Conservation (phyloP, 2,797 vertebrate genomes). For the Lepilemur septentrionalis region DNA sequence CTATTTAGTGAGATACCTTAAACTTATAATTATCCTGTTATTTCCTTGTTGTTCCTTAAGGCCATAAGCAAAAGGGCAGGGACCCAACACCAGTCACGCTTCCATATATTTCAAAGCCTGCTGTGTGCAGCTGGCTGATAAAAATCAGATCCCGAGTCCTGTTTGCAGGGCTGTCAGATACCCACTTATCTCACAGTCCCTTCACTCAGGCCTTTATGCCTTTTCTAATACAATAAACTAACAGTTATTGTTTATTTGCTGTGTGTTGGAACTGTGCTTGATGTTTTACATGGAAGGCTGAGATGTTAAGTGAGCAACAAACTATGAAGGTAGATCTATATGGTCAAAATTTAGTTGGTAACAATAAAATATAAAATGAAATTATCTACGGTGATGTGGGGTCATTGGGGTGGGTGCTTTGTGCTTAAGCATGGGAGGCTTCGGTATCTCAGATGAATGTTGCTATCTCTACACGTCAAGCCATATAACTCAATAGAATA, state of each 20-base stretch:
- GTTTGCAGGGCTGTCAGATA: too few relatives aligned
- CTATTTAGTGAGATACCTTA: too few relatives aligned
- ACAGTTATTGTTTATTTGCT: background rate
- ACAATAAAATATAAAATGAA: background rate
- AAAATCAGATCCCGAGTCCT: too few relatives aligned
- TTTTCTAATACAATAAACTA: background rate
- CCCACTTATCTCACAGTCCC: too few relatives aligned
- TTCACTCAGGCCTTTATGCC: too few relatives aligned
- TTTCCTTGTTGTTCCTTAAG: too few relatives aligned
- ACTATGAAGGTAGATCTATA: background rate
- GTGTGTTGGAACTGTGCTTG: background rate
- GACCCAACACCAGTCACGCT: too few relatives aligned
- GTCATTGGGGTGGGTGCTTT: background rate
- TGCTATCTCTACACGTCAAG: background rate
- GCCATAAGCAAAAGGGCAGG: too few relatives aligned
- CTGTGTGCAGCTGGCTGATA: too few relatives aligned
- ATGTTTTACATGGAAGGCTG: background rate
- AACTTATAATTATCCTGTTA: too few relatives aligned
- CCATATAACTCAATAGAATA: background rate
- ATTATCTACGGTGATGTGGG: background rate
- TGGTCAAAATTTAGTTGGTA: background rate
- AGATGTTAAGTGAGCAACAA: background rate
- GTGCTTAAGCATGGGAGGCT: background rate
- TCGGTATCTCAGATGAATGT: background rate
- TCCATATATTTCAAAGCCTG: too few relatives aligned